Conservation (phyloP, 2,113 vertebrate genomes). For the Nothoprocta pentlandii region DNA sequence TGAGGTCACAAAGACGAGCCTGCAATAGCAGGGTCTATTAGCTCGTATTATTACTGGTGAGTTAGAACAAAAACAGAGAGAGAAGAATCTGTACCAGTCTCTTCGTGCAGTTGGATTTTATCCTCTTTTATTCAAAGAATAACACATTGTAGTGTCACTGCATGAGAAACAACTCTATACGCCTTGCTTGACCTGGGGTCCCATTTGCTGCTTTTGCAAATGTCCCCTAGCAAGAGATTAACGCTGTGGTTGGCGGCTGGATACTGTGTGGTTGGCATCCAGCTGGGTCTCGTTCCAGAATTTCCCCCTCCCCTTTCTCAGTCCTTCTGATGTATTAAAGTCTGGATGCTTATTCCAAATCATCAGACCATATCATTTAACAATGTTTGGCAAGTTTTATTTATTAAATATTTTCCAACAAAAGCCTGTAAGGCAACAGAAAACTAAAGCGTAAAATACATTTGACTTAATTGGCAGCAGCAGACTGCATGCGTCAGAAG, state of each 20-base stretch:
- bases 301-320: neutral
- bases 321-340: conserved; percentile 18
- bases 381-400: conserved; percentile 40
- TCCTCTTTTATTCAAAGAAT: neutral
- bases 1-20: neutral
- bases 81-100: fast-evolving
- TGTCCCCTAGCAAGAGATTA: neutral
- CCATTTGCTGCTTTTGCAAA: neutral
- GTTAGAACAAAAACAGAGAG: neutral
- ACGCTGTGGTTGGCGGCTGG: neutral
- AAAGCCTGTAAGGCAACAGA: conserved; percentile 45
- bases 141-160: neutral
- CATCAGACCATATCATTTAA: conserved; percentile 36
- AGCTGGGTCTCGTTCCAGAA: neutral
- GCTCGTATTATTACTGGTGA: neutral
- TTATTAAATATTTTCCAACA: conserved; percentile 51
- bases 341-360: conserved; percentile 5
- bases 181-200: neutral
- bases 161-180: neutral
- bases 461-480: conserved; percentile 47
- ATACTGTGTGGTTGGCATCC: neutral
- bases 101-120: neutral
- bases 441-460: conserved; percentile 47
- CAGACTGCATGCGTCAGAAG: conserved; percentile 50
- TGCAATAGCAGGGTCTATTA: neutral